These are phyloP conservation scores for Cydia amplana DNA, from an alignment of 1,140 invertebrate species.

Conservation along the genomic window DNA sequence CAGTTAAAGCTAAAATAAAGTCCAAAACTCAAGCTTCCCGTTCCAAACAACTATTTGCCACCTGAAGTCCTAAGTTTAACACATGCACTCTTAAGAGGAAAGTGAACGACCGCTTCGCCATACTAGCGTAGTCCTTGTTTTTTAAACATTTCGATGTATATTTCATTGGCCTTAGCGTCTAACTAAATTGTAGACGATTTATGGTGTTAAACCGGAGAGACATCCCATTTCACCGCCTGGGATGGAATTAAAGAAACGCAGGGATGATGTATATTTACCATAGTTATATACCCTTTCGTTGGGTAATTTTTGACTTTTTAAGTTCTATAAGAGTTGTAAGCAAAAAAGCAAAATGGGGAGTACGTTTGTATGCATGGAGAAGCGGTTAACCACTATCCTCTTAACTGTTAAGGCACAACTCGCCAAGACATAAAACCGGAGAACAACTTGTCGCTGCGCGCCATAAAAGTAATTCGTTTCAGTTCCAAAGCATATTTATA, in stretches of 20 bases:
- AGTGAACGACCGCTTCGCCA: not conserved
- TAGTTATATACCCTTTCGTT: too few species aligned
- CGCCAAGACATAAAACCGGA: slow-evolving; percentile 6
- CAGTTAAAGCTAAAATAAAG: not conserved
- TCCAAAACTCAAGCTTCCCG: not conserved
- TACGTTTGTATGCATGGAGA: not conserved
- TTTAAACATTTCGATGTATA: too few species aligned
- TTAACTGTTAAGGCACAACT: not conserved
- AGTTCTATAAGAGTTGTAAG: not conserved
- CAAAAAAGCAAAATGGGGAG: not conserved
- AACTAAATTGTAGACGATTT: too few species aligned
- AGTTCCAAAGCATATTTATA: slow-evolving; percentile 33
- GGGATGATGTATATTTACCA: too few species aligned
- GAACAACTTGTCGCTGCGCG: slow-evolving; percentile 33
- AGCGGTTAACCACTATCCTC: not conserved
- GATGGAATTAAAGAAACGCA: too few species aligned
- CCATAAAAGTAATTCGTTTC: slow-evolving; percentile 46
- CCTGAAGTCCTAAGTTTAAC: slow-evolving; percentile 11
- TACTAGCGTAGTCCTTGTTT: not conserved
- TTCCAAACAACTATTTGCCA: not conserved
- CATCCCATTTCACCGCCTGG: too few species aligned
- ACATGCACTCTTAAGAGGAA: slow-evolving; percentile 1
- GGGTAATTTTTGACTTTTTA: too few species aligned
- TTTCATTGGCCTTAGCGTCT: too few species aligned
- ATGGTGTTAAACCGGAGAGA: too few species aligned